Conservation (phyloP, 2,797 vertebrate genomes). For the Telmatherina bonti region DNA sequence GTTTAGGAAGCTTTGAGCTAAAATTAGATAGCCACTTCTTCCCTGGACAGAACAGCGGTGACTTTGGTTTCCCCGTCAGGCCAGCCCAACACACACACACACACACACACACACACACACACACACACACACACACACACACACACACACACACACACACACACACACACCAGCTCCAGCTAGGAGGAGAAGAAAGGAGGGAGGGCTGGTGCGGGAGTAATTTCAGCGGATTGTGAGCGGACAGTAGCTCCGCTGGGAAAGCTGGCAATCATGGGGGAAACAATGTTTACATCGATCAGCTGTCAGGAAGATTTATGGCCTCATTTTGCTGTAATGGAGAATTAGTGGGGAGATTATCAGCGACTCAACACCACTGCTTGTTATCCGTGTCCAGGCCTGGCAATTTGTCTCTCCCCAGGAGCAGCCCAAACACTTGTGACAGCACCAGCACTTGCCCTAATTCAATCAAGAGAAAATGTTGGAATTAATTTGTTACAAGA, state of each 20-base stretch:
- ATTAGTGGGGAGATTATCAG: constrained; percentile 99
- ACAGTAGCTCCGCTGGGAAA: constrained; percentile 99
- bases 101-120: constrained; percentile 38
- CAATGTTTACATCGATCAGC: constrained; percentile 99
- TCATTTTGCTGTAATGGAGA: constrained; percentile 99
- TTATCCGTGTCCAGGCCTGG: constrained; percentile 99
- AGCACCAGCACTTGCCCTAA: constrained; percentile 99
- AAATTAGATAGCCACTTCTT: constrained; percentile 93
- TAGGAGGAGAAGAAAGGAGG: constrained; percentile 62
- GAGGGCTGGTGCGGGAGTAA: constrained; percentile 91
- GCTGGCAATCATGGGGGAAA: constrained; percentile 99
- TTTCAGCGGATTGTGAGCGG: constrained; percentile 97
- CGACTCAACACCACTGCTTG: constrained; percentile 99
- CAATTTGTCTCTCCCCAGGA: constrained; percentile 99
- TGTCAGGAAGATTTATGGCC: constrained; percentile 99
- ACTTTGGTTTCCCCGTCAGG: constrained; percentile 84
- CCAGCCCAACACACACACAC: constrained; percentile 57
- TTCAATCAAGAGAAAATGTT: constrained; percentile 99
- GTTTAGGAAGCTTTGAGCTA: constrained; percentile 85
- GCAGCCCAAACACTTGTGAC: constrained; percentile 98
- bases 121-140: constrained; percentile 47
- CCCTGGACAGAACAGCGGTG: constrained; percentile 84
- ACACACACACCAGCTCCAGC: constrained; percentile 46
- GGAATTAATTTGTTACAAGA: constrained; percentile 99
- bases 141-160: constrained; percentile 44